phyloP scores from a whole-genome alignment of 2,888 invertebrate genomes.

The Sminthurinus aureus region DNA sequence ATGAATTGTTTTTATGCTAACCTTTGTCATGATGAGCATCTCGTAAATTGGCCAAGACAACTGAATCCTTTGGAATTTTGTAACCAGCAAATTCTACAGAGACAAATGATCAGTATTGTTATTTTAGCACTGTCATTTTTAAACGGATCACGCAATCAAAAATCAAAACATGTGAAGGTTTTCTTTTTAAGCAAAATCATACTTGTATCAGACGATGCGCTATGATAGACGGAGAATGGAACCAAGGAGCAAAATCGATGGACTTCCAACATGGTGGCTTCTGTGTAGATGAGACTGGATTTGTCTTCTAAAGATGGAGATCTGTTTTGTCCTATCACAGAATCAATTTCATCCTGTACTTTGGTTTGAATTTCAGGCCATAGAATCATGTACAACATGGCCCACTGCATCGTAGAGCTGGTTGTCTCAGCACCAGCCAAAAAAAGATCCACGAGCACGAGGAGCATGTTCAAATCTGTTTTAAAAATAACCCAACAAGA shows the following conservation, averaged over 20 bases:
- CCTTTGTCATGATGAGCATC: slow-evolving; percentile 56
- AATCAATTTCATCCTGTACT: slow-evolving; percentile 57
- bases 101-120: not conserved
- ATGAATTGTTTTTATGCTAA: no score
- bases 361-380: slow-evolving; percentile 59
- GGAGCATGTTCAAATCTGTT: slow-evolving; percentile 56
- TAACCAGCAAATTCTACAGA: slow-evolving; percentile 55
- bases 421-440: slow-evolving; percentile 59
- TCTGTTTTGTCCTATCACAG: slow-evolving; percentile 53
- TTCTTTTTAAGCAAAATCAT: slow-evolving; percentile 30
- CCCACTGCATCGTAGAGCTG: slow-evolving; percentile 55
- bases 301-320: slow-evolving; percentile 60
- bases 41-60: slow-evolving; percentile 52
- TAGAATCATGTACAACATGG: slow-evolving; percentile 59
- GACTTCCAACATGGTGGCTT: slow-evolving; percentile 61
- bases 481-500: slow-evolving; percentile 7
- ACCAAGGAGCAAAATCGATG: slow-evolving; percentile 60
- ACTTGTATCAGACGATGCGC: slow-evolving; percentile 53
- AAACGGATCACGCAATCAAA: not conserved
- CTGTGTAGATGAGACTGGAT: slow-evolving; percentile 60
- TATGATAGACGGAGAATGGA: slow-evolving; percentile 59
- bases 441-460: slow-evolving; percentile 58
- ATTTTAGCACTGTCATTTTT: not conserved
- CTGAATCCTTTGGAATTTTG: slow-evolving; percentile 55
- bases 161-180: not conserved